phyloP scores from a whole-genome alignment of 1,140 invertebrate genomes.

The Brachystomella parvula region DNA sequence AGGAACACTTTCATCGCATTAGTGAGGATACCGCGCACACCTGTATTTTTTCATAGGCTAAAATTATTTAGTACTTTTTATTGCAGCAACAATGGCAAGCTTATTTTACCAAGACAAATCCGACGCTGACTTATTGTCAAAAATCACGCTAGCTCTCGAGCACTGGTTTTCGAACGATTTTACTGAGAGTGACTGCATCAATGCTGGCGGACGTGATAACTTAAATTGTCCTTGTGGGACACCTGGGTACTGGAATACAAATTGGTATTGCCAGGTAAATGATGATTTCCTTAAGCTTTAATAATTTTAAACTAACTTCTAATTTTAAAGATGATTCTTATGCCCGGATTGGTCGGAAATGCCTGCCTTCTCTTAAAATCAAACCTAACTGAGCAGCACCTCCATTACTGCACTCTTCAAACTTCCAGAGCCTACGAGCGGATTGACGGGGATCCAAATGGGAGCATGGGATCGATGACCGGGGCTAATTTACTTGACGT shows the following conservation, averaged over 20 bases:
- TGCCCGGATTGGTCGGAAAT: conserved; percentile 11
- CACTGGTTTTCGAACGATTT: conserved; percentile 20
- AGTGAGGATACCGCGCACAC: background rate
- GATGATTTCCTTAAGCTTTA: background rate
- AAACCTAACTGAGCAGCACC: background rate
- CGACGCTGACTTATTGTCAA: background rate
- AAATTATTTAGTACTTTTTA: background rate
- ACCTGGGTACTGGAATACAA: conserved; percentile 22
- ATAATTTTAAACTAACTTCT: background rate
- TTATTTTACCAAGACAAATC: background rate
- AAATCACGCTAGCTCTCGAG: conserved; percentile 10
- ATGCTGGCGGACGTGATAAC: conserved; percentile 9
- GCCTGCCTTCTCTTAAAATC: conserved; percentile 19
- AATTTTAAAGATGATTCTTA: conserved; percentile 17
- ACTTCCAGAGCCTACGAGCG: conserved; percentile 6
- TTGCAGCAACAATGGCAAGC: conserved; percentile 18
- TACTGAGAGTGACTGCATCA: conserved; percentile 16
- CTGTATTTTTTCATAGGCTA: background rate
- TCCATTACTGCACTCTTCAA: conserved; percentile 4
- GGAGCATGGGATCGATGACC: conserved; percentile 1
- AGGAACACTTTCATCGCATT: conserved; percentile 16
- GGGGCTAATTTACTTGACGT: conserved; percentile 23
- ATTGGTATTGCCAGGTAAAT: conserved; percentile 23
- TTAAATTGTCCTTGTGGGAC: conserved; percentile 25
- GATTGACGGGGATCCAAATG: conserved; percentile 22